Evolutionary conservation across 2,797 vertebrate genomes (phyloP).

Genomic region (Esox masquinongy): DNA sequence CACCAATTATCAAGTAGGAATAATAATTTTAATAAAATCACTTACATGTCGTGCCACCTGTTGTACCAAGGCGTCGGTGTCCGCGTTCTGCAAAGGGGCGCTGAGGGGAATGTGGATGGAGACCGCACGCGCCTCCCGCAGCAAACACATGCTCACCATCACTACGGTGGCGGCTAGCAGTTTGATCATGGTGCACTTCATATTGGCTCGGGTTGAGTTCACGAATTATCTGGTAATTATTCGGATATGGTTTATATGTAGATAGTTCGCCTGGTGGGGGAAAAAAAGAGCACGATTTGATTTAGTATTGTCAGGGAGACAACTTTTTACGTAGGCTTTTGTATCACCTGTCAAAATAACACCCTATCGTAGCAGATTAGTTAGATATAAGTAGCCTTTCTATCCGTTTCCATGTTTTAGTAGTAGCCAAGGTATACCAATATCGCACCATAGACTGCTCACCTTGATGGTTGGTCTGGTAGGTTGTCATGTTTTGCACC

Average conservation of each 20-base stretch:
- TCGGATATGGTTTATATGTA: too few relatives aligned
- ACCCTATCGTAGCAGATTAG: too few relatives aligned
- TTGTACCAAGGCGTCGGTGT: conserved; percentile 44
- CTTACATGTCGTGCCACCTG: conserved; percentile 48
- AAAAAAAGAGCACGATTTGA: too few relatives aligned
- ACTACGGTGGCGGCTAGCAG: conserved; percentile 23
- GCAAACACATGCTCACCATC: conserved; percentile 10
- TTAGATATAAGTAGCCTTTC: too few relatives aligned
- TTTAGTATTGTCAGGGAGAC: too few relatives aligned
- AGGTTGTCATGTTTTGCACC: conserved; percentile 17
- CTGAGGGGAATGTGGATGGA: conserved; percentile 3
- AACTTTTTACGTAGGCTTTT: too few relatives aligned
- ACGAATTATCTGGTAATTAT: too few relatives aligned
- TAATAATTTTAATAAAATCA: not conserved
- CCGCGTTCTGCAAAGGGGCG: conserved; percentile 43
- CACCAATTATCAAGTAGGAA: not conserved
- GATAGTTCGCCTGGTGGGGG: too few relatives aligned
- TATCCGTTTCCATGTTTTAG: too few relatives aligned
- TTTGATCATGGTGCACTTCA: conserved; percentile 24
- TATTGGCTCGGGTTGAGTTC: conserved; percentile 12
- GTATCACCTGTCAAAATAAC: too few relatives aligned
- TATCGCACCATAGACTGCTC: not conserved
- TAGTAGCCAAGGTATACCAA: not conserved
- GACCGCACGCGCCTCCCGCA: conserved; percentile 3
- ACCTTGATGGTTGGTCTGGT: conserved; percentile 16